Percentiles rank a stretch among this genome's conserved stretches.
These are phyloP conservation scores for Meloidogyne hapla DNA, from an alignment of 1,140 invertebrate species.

Conservation along the genomic window DNA sequence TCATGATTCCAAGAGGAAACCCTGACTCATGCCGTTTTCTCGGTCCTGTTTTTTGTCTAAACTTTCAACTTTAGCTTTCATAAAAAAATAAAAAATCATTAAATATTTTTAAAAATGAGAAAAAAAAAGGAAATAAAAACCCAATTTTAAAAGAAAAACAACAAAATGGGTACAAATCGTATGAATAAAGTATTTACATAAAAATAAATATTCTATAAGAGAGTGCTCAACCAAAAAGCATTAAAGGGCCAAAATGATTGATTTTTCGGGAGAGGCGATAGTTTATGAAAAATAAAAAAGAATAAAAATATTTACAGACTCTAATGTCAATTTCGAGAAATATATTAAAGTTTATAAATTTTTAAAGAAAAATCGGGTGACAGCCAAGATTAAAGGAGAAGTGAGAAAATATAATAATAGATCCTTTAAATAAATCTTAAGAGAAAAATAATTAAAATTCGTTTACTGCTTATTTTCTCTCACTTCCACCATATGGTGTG, in stretches of 20 bases:
- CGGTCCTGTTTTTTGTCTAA: too few relatives aligned
- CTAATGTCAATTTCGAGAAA: not conserved
- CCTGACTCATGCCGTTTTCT: too few relatives aligned
- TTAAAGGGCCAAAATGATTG: slow-evolving; percentile 2
- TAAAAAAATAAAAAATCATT: not conserved
- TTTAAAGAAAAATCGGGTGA: not conserved
- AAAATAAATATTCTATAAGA: not conserved
- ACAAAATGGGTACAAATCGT: not conserved
- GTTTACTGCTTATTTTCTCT: too few relatives aligned
- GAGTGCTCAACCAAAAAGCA: not conserved
- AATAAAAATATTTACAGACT: not conserved
- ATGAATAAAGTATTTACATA: not conserved
- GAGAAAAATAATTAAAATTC: too few relatives aligned
- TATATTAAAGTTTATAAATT: not conserved
- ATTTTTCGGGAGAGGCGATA: not conserved
- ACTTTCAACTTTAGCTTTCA: too few relatives aligned
- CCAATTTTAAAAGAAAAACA: too few relatives aligned
- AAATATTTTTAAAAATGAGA: not conserved
- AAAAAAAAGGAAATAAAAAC: not conserved
- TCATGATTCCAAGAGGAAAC: too few relatives aligned
- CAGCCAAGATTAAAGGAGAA: not conserved
- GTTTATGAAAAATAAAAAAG: not conserved
- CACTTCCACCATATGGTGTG: too few relatives aligned
- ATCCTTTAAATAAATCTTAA: too few relatives aligned
- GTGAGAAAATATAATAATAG: not conserved